phyloP scores from a whole-genome alignment of 2,113 vertebrate genomes.

The Platichthys stellatus region DNA sequence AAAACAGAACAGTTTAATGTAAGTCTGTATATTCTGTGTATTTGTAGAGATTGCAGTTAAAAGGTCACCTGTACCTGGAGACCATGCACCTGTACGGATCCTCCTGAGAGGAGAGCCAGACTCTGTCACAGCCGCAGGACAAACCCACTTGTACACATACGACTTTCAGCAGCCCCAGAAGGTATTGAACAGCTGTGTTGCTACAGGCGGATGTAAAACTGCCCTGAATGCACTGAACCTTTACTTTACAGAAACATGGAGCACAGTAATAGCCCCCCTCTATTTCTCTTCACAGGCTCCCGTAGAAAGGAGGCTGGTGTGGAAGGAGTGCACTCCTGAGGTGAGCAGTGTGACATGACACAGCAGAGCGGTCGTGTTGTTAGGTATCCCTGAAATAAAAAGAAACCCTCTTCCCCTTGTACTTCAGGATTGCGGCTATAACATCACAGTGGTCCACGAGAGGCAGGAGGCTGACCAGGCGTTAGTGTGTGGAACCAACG shows the following conservation, averaged over 20 bases:
- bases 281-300: constrained; percentile 35
- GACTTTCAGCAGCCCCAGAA: constrained; percentile 12
- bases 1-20: too few relatives aligned
- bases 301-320: background rate
- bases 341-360: constrained; percentile 10
- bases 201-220: too few relatives aligned
- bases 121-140: constrained; percentile 20
- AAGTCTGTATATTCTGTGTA: background rate
- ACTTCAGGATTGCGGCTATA: constrained; percentile 45
- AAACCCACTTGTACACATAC: constrained; percentile 23
- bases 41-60: constrained; percentile 17
- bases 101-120: background rate
- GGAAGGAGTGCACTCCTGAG: constrained; percentile 7
- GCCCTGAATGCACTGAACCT: too few relatives aligned
- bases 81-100: constrained; percentile 17
- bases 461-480: background rate
- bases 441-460: constrained; percentile 57
- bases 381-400: background rate
- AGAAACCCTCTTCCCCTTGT: background rate
- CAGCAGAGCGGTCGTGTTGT: too few relatives aligned
- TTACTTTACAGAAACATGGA: background rate
- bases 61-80: background rate
- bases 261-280: rapidly evolving
- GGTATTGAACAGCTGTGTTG: constrained; percentile 20
- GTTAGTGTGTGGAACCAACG: constrained; percentile 58